A percentile compares a stretch with the other conserved stretches of the same genome.
Evolutionary conservation across 35 echinoderm and acorn worm species (phyloP).

Genomic region (Patiria miniata): DNA sequence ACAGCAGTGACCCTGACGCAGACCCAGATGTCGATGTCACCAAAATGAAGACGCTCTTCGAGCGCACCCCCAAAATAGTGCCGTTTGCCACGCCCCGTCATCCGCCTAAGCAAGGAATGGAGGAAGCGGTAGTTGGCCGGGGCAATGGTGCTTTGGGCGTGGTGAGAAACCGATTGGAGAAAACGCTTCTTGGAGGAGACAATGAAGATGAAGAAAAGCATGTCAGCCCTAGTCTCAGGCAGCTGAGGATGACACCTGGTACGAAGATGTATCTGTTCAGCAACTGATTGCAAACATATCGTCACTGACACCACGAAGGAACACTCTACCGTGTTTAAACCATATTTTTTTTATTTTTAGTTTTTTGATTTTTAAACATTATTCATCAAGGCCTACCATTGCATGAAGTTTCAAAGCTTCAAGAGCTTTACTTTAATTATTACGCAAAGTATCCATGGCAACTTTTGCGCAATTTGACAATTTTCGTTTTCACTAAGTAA

Average conservation of each 20-base stretch:
- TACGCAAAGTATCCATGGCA: no score
- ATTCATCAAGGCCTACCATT: no score
- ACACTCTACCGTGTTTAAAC: not conserved
- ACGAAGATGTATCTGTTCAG: no score
- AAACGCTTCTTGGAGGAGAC: not conserved
- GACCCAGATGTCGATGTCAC: not conserved
- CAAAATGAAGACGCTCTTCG: not conserved
- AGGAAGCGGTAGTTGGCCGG: not conserved
- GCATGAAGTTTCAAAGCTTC: no score
- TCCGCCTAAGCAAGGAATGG: not conserved
- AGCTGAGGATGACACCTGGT: constrained; percentile 43
- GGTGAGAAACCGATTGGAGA: constrained; percentile 6
- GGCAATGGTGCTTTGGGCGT: not conserved
- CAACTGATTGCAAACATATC: no score
- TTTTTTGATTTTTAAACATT: no score
- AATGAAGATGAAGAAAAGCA: not conserved
- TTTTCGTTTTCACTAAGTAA: no score
- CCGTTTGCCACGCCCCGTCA: not conserved
- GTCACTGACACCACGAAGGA: no score
- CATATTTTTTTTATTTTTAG: no score
- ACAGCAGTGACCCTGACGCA: not conserved
- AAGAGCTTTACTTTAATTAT: no score
- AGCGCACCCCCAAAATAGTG: not conserved
- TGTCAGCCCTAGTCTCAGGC: constrained; percentile 34
- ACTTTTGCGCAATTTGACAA: no score